Conservation (phyloP, 2,797 vertebrate genomes). For the Dendrocincla tyrannina region DNA sequence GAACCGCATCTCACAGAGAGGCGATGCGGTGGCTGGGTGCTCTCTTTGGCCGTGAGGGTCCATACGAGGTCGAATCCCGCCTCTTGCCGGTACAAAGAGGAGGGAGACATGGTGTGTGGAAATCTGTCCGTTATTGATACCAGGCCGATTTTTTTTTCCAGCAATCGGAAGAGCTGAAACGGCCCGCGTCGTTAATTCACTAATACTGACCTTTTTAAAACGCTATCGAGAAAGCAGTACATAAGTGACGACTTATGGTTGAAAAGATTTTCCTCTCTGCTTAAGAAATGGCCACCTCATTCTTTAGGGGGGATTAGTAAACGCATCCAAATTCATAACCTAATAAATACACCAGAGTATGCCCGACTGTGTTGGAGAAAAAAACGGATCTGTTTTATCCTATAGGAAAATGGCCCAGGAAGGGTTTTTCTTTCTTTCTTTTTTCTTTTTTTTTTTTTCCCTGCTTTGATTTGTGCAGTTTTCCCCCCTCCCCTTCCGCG, state of each 20-base stretch:
- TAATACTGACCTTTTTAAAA: not conserved
- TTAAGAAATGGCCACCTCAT: not conserved
- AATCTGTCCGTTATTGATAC: too few relatives aligned
- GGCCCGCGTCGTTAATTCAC: not conserved
- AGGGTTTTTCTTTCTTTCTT: not conserved
- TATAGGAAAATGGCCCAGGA: not conserved
- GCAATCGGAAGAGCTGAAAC: too few relatives aligned
- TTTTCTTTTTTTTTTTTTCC: too few relatives aligned
- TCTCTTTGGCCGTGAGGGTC: not conserved
- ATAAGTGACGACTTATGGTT: not conserved
- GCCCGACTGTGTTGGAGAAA: not conserved
- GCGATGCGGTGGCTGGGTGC: not conserved
- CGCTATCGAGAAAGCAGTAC: not conserved
- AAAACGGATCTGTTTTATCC: not conserved
- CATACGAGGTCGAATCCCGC: not conserved
- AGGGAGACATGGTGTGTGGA: too few relatives aligned
- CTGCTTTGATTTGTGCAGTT: not conserved
- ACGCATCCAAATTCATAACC: not conserved
- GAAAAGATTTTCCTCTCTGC: not conserved
- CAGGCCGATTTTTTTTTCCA: not conserved
- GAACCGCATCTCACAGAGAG: not conserved
- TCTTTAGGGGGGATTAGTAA: not conserved
- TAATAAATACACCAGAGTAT: not conserved
- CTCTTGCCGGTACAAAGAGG: too few relatives aligned
- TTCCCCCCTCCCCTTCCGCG: not conserved